Base-by-base conservation (phyloP, 1,140 invertebrate species). In the Eriocheir sinensis region DNA sequence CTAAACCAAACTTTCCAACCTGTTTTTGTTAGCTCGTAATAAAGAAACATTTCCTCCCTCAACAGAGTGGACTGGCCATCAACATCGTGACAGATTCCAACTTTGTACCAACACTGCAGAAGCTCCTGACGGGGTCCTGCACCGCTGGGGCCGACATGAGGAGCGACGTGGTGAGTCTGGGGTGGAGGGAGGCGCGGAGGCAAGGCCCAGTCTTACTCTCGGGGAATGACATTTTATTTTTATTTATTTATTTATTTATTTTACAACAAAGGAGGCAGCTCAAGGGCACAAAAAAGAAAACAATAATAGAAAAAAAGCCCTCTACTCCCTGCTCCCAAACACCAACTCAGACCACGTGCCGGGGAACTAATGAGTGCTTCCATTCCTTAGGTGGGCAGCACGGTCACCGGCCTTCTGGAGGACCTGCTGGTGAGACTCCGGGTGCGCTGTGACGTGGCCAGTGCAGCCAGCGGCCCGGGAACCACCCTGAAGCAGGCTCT, bases 401-500 rank as follows among this genome's bases (percentile, higher is more conserved):
- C 98, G 72, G 97, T 98, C 34, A 98, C 98, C 91, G 97, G 97
- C 96, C 97, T 98, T 79, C 97, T 98, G 89, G 97, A 98, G 96
- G 98, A 98, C 95, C 97, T 98, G 94, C 96, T 98, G 17, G 96
- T 98, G 17, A 97, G 98, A 96, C 96, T 98, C 34, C 97, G 98
- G 96, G 97, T 98, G 96, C 97, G 98, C 93, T 98, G 98, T 96
- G 98, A 98, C 95, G 97, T 97, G 9, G 97, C 97, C n/a, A 97
- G 97, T 53, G 97, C 97, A 30, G 96, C 96, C 15, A 97, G 97
- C 96, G 97, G 97, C 92, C 96, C 97, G 81, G 98, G 97, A 27
- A 97, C 97, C 93, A 96, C 97, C n/a, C 96, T 98, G 3, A 98
- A 98, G 96, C 97, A 98, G 95, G 96, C 98, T 2, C 96, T 98